phyloP scores from a whole-genome alignment of 1,140 invertebrate species.

The Maconellicoccus hirsutus region DNA sequence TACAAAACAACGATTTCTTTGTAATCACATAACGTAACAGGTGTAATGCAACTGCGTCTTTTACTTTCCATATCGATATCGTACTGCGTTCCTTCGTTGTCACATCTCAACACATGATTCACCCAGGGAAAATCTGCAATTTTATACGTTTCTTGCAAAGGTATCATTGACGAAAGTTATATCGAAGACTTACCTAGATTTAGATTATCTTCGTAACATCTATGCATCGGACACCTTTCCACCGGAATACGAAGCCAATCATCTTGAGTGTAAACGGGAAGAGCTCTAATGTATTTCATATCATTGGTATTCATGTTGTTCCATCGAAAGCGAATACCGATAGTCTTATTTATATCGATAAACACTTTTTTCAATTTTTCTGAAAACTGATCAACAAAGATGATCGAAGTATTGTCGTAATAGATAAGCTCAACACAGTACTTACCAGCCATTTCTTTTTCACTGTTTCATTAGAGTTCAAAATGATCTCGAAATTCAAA shows the following conservation, averaged over 20 bases:
- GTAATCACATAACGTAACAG: constrained; percentile 48
- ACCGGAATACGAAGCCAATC: constrained; percentile 47
- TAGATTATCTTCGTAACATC: constrained; percentile 13
- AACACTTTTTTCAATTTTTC: constrained; percentile 42
- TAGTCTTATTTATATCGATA: constrained; percentile 44
- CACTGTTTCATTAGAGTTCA: background rate
- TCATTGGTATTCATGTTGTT: constrained; percentile 24
- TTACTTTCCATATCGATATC: constrained; percentile 37
- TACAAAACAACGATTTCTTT: constrained; percentile 48
- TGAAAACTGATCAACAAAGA: constrained; percentile 40
- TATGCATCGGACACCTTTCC: constrained; percentile 44
- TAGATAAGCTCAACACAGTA: too few relatives aligned
- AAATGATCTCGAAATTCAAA: constrained; percentile 12
- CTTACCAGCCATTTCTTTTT: constrained; percentile 17
- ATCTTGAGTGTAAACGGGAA: constrained; percentile 44
- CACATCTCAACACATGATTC: constrained; percentile 45
- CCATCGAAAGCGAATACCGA: constrained; percentile 43
- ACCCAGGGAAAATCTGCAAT: constrained; percentile 32
- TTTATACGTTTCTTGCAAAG: too few relatives aligned
- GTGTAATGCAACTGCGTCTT: constrained; percentile 42
- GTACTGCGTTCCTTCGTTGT: constrained; percentile 40
- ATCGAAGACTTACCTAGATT: constrained; percentile 16
- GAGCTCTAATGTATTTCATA: constrained; percentile 39
- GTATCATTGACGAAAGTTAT: background rate
- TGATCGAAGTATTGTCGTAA: too few relatives aligned